Conservation (phyloP, 2,797 vertebrate genomes). For the Paguma larvata region DNA sequence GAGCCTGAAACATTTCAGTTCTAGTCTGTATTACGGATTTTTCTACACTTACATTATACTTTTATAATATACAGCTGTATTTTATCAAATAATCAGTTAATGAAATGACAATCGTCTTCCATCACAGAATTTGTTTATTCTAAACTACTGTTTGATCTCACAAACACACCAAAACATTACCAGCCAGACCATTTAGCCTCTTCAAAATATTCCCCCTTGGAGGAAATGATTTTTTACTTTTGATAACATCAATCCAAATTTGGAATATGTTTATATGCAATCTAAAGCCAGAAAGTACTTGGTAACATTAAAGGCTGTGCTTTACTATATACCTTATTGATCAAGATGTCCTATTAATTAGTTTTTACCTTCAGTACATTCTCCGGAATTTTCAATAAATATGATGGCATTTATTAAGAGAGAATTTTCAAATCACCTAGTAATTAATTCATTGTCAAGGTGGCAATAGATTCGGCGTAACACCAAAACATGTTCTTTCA, state of each 20-base stretch:
- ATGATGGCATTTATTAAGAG: background rate
- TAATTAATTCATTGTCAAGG: background rate
- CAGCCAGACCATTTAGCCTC: background rate
- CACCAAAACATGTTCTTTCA: background rate
- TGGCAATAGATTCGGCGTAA: accelerated
- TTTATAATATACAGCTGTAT: background rate
- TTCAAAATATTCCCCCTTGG: background rate
- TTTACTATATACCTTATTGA: background rate
- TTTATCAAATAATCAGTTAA: background rate
- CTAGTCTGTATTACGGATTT: background rate
- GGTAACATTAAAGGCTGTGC: background rate
- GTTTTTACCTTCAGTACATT: background rate
- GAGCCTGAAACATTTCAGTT: background rate
- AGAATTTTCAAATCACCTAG: background rate
- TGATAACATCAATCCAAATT: background rate
- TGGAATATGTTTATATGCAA: background rate
- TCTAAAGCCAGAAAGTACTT: background rate
- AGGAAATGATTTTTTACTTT: background rate
- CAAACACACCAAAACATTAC: background rate
- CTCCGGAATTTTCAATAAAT: background rate
- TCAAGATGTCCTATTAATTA: background rate
- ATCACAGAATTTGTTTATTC: background rate
- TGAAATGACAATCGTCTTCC: background rate
- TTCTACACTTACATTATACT: background rate
- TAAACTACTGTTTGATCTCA: background rate